These are phyloP conservation scores for Lamellibrachia luymesi DNA, from an alignment of 1,140 invertebrate species.

Conservation along the genomic window DNA sequence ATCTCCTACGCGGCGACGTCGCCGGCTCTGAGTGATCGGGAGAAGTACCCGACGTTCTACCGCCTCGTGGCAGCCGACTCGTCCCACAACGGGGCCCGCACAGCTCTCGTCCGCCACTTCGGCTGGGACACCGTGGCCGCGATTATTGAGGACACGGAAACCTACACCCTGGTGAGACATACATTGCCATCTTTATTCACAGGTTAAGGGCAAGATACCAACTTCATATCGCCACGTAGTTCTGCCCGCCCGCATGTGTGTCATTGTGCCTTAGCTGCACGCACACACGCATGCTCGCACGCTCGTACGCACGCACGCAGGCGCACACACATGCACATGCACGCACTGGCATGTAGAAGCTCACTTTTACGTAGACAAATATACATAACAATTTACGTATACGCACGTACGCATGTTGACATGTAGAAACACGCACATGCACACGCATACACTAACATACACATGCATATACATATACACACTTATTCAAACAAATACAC, in stretches of 20 bases:
- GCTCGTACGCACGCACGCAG: neutral
- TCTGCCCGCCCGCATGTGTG: neutral
- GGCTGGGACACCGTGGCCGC: slow-evolving; percentile 84
- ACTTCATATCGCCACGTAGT: neutral
- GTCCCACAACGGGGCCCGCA: slow-evolving; percentile 80
- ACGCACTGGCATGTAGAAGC: neutral
- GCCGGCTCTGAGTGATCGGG: slow-evolving; percentile 78
- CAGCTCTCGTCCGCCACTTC: slow-evolving; percentile 78
- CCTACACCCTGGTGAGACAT: slow-evolving; percentile 70
- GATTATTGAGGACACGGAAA: slow-evolving; percentile 81
- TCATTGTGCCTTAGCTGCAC: no score
- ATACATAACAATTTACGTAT: no score
- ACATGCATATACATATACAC: no score
- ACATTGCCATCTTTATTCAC: neutral
- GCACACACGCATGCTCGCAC: neutral
- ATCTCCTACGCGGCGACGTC: slow-evolving; percentile 84
- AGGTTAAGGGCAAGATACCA: neutral
- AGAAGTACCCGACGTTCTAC: slow-evolving; percentile 83
- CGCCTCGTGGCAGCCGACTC: slow-evolving; percentile 82
- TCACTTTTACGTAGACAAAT: no score
- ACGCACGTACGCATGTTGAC: no score
- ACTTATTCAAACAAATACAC: no score
- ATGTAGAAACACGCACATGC: no score
- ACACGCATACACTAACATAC: no score
- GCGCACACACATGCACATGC: neutral